Evolutionary conservation across 2,888 invertebrate species (phyloP), one percentile per base, ranked within the genome.

Genomic region (Habroteleia sp.): DNA sequence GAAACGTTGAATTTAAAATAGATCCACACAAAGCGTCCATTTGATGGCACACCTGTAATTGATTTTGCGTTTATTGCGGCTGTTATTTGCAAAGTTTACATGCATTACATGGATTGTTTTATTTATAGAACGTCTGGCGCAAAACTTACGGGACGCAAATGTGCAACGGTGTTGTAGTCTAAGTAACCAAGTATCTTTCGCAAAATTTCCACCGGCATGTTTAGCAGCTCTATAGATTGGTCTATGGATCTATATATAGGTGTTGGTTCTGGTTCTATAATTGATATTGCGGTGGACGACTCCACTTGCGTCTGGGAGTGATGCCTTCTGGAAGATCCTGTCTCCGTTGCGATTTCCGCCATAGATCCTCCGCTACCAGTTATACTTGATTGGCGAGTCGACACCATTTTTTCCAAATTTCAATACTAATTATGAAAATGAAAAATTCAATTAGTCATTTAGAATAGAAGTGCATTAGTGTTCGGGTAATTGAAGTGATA

Each of bases 1-100:
- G 93, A 90, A 97, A 97, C 48, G 96, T 95, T 31, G 93, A 93
- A 89, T 96, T 97, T 74, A 97, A 89, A 76, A 95, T 91, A 54
- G 92, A 91, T 83, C 95, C 94, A 87, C 96, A 95, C 77, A 95
- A 90, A 77, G 92, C 92, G 88, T 97, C 95, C 90, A 97, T 93
- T 82, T 92, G 92, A 65, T 92, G 92, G 77, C 94, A 96, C 33
- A 97, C 95, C 97, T 97, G 89, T 2, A 87, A 89, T n/a, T n/a
- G n/a, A n/a, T n/a, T n/a, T n/a, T n/a, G n/a, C n/a, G n/a, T n/a
- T n/a, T n/a, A n/a, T n/a, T n/a, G n/a, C n/a, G n/a, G n/a, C n/a
- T n/a, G n/a, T n/a, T n/a, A n/a, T n/a, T n/a, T n/a, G n/a, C n/a
- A 23, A 25, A n/a, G n/a, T n/a, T n/a, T n/a, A n/a, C n/a, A n/a